phyloP scores from a whole-genome alignment of 2,888 invertebrate species.

The Dexiosoma caninum region DNA sequence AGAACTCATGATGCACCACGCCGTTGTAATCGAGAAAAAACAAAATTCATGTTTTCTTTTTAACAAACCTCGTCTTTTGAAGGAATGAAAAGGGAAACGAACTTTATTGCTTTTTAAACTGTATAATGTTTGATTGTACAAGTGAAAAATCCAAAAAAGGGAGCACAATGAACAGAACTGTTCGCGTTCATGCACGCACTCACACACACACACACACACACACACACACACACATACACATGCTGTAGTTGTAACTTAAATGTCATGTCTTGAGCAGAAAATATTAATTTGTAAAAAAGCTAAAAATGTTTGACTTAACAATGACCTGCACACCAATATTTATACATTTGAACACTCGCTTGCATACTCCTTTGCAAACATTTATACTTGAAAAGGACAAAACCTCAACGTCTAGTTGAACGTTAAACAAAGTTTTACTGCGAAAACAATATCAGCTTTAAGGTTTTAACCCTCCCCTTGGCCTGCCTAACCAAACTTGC shows the following conservation, averaged over 20 bases:
- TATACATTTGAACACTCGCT: not conserved
- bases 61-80: too few relatives aligned
- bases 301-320: slow-evolving; percentile 43
- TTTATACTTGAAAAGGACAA: slow-evolving; percentile 52
- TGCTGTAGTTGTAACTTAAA: slow-evolving; percentile 27
- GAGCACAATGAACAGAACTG: slow-evolving; percentile 5
- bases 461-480: not conserved
- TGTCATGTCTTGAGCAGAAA: slow-evolving; percentile 48
- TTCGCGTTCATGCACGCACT: not conserved
- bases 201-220: not conserved
- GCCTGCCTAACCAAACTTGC: not conserved
- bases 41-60: too few relatives aligned
- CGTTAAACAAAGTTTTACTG: slow-evolving; percentile 18
- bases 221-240: not conserved
- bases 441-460: slow-evolving; percentile 49
- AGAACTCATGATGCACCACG: too few relatives aligned
- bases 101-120: slow-evolving; percentile 35
- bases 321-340: not conserved
- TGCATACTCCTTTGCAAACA: not conserved
- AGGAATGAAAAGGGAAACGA: not conserved
- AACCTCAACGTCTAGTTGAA: slow-evolving; percentile 59
- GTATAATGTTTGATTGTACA: slow-evolving; percentile 4
- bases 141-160: slow-evolving; percentile 18
- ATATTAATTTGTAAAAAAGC: slow-evolving; percentile 59
- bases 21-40: too few relatives aligned